A percentile compares a stretch with the other conserved stretches of the same genome.
These are phyloP conservation scores for Gracilinanus agilis DNA, from an alignment of 2,113 vertebrate genomes.

Conservation along the genomic window DNA sequence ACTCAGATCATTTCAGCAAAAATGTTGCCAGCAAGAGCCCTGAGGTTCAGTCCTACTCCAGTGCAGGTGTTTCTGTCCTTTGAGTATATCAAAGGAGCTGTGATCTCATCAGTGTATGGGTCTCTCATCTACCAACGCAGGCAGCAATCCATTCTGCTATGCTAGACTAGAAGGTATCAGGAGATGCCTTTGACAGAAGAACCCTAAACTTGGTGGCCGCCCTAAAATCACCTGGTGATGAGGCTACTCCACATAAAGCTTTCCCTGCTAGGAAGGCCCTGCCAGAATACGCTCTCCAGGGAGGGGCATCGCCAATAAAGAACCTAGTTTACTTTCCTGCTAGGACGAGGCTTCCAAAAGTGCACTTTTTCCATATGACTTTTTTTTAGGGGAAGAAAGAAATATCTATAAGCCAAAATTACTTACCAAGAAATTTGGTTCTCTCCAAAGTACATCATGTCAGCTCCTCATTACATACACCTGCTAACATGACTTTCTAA, in stretches of 20 bases:
- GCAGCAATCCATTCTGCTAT: neutral
- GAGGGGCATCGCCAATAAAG: neutral
- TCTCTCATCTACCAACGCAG: neutral
- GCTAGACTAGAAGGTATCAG: neutral
- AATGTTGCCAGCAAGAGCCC: neutral
- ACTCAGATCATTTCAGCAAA: neutral
- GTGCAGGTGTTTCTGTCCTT: neutral
- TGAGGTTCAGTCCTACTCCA: neutral
- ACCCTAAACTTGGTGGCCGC: neutral
- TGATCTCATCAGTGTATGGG: neutral
- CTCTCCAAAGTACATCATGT: conserved; percentile 11
- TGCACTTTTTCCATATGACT: neutral
- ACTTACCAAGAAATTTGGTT: conserved; percentile 4
- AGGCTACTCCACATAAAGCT: neutral
- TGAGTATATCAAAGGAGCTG: neutral
- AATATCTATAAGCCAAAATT: neutral
- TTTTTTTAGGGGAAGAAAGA: neutral
- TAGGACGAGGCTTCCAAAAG: neutral
- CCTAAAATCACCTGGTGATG: neutral
- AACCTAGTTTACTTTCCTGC: neutral
- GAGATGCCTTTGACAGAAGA: neutral
- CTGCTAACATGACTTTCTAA: neutral
- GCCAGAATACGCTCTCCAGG: neutral
- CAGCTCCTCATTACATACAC: neutral
- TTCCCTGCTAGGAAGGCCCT: neutral